Evolutionary conservation across 2,797 vertebrate genomes (phyloP).

Genomic region (Potorous gilbertii): DNA sequence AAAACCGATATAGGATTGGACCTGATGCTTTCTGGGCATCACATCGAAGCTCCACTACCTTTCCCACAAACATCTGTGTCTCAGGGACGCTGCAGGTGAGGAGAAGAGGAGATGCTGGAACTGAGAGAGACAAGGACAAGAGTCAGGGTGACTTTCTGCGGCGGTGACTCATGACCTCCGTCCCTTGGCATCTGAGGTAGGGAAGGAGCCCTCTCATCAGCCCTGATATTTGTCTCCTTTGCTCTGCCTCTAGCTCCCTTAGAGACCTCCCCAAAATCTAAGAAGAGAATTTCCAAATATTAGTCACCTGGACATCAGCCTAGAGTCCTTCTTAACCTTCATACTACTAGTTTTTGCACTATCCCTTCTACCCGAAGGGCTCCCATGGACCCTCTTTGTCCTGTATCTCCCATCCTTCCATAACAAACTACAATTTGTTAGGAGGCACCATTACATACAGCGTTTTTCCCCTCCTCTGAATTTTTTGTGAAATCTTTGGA

Average conservation of each 20-base stretch:
- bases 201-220: not conserved
- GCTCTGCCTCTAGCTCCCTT: not conserved
- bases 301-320: not conserved
- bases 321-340: not conserved
- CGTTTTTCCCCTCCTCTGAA: not conserved
- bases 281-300: conserved; percentile 1
- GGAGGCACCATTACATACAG: not conserved
- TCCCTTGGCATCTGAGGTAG: not conserved
- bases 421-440: not conserved
- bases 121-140: not conserved
- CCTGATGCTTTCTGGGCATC: not conserved
- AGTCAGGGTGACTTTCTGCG: not conserved
- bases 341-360: conserved; percentile 19
- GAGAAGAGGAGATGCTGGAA: not conserved
- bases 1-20: conserved; percentile 4
- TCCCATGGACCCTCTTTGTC: not conserved
- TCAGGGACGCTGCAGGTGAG: not conserved
- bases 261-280: not conserved
- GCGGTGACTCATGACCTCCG: not conserved
- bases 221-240: not conserved
- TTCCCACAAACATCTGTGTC: not conserved
- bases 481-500: not conserved
- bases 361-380: not conserved
- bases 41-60: not conserved
- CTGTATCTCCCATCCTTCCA: not conserved